A percentile compares a stretch with the other conserved stretches of the same genome.
Conservation (phyloP, 2,797 vertebrate species). For the Phoebastria nigripes region DNA sequence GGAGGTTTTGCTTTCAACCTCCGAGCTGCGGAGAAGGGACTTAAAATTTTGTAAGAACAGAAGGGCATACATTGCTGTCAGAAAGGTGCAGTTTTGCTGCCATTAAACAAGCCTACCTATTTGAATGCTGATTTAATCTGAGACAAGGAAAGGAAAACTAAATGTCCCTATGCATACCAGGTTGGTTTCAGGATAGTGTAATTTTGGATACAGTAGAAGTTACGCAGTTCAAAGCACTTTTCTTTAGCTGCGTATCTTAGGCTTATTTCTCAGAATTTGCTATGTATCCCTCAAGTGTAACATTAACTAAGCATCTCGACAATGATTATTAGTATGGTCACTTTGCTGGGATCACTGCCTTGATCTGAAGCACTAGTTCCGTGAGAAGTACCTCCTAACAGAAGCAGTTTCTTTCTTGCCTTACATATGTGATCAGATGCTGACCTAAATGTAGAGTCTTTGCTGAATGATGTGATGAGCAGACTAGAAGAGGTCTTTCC, state of each 20-base stretch:
- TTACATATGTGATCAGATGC: background rate
- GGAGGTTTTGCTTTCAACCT: background rate
- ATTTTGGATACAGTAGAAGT: background rate
- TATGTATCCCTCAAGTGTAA: background rate
- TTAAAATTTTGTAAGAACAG: background rate
- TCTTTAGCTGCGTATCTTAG: background rate
- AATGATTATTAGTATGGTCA: background rate
- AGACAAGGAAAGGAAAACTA: background rate
- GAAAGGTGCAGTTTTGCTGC: background rate
- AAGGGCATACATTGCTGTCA: accelerated
- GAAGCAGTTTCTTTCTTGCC: background rate
- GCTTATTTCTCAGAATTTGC: background rate
- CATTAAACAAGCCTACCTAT: background rate
- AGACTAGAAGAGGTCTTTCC: background rate
- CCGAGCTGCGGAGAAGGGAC: background rate
- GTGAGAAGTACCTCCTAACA: background rate
- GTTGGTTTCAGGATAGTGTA: background rate
- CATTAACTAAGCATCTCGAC: background rate
- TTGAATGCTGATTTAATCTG: background rate
- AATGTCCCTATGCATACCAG: accelerated
- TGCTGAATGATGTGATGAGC: background rate
- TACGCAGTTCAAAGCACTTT: background rate
- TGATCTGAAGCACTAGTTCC: background rate
- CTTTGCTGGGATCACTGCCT: background rate
- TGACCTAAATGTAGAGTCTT: background rate